These are phyloP conservation scores for Apotomis betuletana DNA, from an alignment of 2,888 invertebrate species.

Conservation along the genomic window DNA sequence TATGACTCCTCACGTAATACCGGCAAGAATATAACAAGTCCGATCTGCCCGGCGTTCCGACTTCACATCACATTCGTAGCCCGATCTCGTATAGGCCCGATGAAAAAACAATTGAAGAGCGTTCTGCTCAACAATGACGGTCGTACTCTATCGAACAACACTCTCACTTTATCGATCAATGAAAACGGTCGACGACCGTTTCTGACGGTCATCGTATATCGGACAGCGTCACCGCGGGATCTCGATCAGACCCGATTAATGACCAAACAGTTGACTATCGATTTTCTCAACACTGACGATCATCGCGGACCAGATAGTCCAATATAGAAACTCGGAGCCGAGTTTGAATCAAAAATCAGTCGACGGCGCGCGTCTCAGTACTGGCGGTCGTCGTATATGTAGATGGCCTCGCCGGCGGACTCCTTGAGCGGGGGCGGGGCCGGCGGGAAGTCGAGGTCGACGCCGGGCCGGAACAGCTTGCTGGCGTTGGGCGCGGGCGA, in stretches of 20 bases:
- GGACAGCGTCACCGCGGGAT: no score
- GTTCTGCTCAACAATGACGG: no score
- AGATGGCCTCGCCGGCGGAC: conserved; percentile 87
- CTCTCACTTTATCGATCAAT: no score
- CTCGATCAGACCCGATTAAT: no score
- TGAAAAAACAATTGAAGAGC: no score
- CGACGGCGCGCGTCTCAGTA: conserved; percentile 49
- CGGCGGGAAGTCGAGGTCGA: conserved; percentile 73
- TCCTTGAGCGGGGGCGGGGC: conserved; percentile 82
- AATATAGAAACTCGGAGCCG: neutral
- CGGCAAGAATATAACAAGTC: conserved; percentile 64
- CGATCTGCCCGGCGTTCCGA: conserved; percentile 33
- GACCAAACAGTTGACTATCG: no score
- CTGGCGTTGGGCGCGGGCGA: conserved; percentile 79
- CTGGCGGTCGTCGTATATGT: conserved; percentile 79
- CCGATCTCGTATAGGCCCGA: neutral
- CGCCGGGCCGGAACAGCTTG: conserved; percentile 76
- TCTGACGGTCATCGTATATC: no score
- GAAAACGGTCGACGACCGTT: no score
- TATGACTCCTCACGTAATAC: conserved; percentile 53
- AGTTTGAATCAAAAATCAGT: neutral
- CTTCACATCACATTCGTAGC: neutral
- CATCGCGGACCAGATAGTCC: no score
- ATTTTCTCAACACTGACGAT: no score
- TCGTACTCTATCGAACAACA: no score